Conservation (phyloP, 2,797 vertebrate species). For the Acanthurus lineatus region DNA sequence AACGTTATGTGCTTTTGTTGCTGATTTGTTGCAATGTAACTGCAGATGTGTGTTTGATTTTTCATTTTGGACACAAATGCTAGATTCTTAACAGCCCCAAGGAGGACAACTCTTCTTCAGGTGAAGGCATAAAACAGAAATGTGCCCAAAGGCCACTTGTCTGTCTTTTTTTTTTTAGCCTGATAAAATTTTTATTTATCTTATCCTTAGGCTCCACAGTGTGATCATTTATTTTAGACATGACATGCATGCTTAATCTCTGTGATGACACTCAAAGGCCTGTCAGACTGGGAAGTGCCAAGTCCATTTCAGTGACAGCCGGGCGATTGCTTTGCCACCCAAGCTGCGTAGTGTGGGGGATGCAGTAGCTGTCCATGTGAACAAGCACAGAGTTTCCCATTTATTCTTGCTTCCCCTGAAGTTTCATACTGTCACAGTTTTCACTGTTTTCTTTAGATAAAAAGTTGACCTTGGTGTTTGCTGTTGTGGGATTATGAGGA, state of each 20-base stretch:
- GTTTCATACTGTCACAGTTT: conserved; percentile 1
- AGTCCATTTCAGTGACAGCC: conserved; percentile 16
- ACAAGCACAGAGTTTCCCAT: not conserved
- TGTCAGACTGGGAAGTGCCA: conserved; percentile 48
- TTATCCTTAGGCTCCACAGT: conserved; percentile 10
- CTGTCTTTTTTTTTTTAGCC: not conserved
- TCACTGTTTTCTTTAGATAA: not conserved
- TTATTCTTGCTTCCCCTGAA: conserved; percentile 14
- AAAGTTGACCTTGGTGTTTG: conserved; percentile 17
- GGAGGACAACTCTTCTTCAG: conserved; percentile 33
- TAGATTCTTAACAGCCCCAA: conserved; percentile 4
- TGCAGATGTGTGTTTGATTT: not conserved
- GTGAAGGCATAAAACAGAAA: conserved; percentile 15
- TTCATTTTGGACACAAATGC: not conserved
- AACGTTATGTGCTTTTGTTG: not conserved
- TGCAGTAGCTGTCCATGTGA: not conserved
- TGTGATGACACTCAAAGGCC: conserved; percentile 29
- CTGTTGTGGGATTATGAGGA: conserved; percentile 14
- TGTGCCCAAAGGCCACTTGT: not conserved
- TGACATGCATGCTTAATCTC: conserved; percentile 26
- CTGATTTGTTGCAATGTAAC: conserved; percentile 7
- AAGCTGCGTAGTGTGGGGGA: not conserved
- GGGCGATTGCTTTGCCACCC: not conserved
- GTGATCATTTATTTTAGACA: conserved; percentile 11
- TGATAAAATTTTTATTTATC: not conserved